Percentiles rank a stretch among this genome's conserved stretches.
These are phyloP conservation scores for Anguilla japonica DNA, from an alignment of 2,113 vertebrate genomes.

Conservation along the genomic window DNA sequence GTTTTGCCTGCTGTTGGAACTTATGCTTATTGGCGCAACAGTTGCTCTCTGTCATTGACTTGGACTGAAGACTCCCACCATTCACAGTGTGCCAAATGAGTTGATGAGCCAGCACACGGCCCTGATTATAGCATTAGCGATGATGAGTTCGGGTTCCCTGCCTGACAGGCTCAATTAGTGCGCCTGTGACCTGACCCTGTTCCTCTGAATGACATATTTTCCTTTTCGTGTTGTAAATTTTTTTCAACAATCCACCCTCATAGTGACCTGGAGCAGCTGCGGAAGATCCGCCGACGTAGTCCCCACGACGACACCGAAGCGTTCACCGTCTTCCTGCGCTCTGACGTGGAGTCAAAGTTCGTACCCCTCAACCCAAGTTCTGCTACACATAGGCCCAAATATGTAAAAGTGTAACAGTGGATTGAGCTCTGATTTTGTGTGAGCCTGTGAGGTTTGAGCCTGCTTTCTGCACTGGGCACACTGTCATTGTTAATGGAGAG, in stretches of 20 bases:
- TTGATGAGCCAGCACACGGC: conserved; percentile 46
- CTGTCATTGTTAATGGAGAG: not conserved
- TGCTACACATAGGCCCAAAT: not conserved
- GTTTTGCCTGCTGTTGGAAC: not conserved
- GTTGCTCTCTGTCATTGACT: not conserved
- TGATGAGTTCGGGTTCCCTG: not conserved
- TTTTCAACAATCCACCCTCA: not conserved
- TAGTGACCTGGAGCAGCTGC: conserved; percentile 91
- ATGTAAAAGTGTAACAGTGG: not conserved
- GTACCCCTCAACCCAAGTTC: conserved; percentile 44
- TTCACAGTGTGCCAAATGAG: not conserved
- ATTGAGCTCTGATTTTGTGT: not conserved
- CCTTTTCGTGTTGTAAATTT: not conserved
- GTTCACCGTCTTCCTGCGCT: conserved; percentile 93
- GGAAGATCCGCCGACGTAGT: conserved; percentile 89
- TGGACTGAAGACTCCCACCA: not conserved
- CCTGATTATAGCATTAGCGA: conserved; percentile 39
- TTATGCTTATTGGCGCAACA: not conserved
- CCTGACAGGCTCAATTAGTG: not conserved
- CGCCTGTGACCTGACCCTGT: not conserved
- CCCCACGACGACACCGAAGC: conserved; percentile 95
- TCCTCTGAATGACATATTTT: not conserved
- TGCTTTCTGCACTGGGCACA: not conserved
- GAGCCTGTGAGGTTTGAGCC: not conserved
- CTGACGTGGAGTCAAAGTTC: conserved; percentile 95